These are phyloP conservation scores for Herpetotheres cachinnans DNA, from an alignment of 2,113 vertebrate genomes.

Conservation along the genomic window DNA sequence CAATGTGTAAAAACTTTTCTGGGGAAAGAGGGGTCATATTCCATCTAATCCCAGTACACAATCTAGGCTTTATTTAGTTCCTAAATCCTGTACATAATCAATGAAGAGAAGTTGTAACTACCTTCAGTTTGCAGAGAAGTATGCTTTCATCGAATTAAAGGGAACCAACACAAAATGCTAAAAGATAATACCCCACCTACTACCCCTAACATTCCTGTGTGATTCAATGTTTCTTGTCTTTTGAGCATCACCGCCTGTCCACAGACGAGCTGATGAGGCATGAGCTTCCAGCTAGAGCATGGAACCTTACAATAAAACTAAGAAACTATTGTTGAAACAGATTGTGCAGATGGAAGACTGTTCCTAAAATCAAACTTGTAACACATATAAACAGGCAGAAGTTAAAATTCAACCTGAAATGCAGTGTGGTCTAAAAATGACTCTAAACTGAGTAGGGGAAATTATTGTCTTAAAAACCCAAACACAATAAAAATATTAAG, in stretches of 20 bases:
- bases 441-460: background rate
- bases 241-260: background rate
- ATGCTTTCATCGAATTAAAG: background rate
- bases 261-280: fast-evolving
- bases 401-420: background rate
- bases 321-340: background rate
- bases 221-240: background rate
- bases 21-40: background rate
- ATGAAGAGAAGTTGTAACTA: fast-evolving
- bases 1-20: background rate
- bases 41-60: background rate
- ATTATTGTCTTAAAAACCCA: background rate
- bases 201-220: background rate
- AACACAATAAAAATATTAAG: background rate
- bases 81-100: background rate
- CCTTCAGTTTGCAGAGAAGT: background rate
- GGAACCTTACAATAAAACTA: background rate
- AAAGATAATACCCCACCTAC: background rate
- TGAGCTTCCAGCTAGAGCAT: background rate
- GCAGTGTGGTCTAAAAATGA: background rate
- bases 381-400: background rate
- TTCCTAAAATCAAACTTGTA: background rate
- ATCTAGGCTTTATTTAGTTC: background rate
- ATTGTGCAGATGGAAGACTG: background rate
- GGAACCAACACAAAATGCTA: background rate